These are phyloP conservation scores for Brachylomia viminalis DNA, from an alignment of 2,888 invertebrate species.

Conservation along the genomic window DNA sequence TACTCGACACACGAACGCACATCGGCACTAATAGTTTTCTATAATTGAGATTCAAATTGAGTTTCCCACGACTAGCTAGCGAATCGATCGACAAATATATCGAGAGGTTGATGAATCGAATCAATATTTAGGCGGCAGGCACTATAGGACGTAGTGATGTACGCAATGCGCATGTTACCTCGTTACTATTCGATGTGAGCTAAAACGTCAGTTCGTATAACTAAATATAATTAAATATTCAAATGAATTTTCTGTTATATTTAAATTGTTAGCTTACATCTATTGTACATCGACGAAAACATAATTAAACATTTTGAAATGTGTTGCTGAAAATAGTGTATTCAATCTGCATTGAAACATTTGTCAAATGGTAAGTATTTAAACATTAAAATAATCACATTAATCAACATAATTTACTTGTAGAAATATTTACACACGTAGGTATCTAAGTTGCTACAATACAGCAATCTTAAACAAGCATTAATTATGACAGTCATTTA, in stretches of 20 bases:
- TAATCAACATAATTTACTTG: background rate
- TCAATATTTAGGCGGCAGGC: conserved; percentile 75
- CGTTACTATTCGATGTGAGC: conserved; percentile 50
- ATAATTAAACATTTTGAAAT: conserved; percentile 1
- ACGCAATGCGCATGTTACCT: conserved; percentile 19
- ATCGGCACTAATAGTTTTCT: conserved; percentile 76
- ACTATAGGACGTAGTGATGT: conserved; percentile 62
- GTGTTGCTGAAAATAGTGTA: background rate
- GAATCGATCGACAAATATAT: conserved; percentile 76
- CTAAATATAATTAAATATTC: conserved; percentile 17
- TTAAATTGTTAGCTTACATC: conserved; percentile 6
- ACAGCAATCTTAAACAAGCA: conserved; percentile 27
- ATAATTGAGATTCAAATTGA: conserved; percentile 78
- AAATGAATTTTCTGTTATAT: conserved; percentile 6
- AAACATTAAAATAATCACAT: conserved; percentile 18
- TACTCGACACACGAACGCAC: conserved; percentile 68
- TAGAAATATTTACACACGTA: conserved; percentile 7
- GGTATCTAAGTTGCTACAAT: conserved; percentile 19
- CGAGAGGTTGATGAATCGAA: conserved; percentile 77
- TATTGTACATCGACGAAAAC: background rate
- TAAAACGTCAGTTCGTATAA: background rate
- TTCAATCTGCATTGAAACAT: background rate
- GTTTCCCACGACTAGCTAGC: conserved; percentile 74
- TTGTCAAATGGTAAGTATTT: background rate
- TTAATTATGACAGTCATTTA: conserved; percentile 36